phyloP scores from a whole-genome alignment of 2,888 invertebrate species.

The Stramonita haemastoma region DNA sequence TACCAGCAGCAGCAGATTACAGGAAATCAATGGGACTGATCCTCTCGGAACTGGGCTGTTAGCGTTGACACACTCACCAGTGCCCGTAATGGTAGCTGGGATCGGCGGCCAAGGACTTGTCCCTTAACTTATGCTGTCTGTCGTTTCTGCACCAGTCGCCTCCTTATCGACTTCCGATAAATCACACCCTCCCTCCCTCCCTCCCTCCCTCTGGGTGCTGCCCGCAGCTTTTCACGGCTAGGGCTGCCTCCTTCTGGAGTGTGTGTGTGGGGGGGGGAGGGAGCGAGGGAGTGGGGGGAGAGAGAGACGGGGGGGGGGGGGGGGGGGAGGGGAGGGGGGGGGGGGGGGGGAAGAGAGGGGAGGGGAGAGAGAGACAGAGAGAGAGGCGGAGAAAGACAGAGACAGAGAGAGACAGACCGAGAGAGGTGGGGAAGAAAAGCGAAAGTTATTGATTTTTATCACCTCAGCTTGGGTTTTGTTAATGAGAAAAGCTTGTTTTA shows the following conservation, averaged over 20 bases:
- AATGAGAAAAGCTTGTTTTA: constrained; percentile 31
- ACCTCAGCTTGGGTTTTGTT: not conserved
- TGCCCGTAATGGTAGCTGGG: constrained; percentile 15
- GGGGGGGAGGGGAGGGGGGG: not conserved
- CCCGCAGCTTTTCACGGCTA: constrained; percentile 1
- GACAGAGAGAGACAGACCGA: not conserved
- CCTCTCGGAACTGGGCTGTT: constrained; percentile 26
- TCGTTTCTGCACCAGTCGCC: constrained; percentile 2
- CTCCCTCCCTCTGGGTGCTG: not conserved
- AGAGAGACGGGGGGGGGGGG: not conserved
- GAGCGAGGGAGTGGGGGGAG: too few species aligned
- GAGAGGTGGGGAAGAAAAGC: too few species aligned
- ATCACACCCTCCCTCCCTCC: too few species aligned
- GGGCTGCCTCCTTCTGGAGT: not conserved
- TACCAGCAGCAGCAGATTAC: not conserved
- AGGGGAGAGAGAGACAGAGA: not conserved
- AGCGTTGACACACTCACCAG: constrained; percentile 18
- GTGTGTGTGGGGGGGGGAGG: not conserved
- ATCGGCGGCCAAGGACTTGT: constrained; percentile 4
- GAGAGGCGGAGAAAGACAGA: not conserved
- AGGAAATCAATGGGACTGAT: constrained; percentile 20
- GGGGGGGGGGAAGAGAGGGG: not conserved
- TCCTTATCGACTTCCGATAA: constrained; percentile 8
- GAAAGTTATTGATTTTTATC: constrained; percentile 12
- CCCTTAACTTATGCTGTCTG: constrained; percentile 30